Evolutionary conservation across 2,113 vertebrate species (phyloP).

Genomic region (Micronycteris hirsuta): DNA sequence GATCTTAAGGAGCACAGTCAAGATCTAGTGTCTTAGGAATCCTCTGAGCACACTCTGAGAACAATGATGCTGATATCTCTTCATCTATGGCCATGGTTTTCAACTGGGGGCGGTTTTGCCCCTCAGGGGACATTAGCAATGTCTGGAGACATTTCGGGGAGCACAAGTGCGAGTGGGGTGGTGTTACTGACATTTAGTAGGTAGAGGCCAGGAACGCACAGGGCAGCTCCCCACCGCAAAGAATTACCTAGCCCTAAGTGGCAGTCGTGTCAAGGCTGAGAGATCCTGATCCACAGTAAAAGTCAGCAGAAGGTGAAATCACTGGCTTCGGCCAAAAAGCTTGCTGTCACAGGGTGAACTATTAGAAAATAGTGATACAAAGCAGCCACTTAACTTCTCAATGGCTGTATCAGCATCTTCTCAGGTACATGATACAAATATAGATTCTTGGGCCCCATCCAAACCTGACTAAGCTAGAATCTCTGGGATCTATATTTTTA

Average conservation of each 20-base stretch:
- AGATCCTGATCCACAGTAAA: neutral
- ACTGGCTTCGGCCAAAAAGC: neutral
- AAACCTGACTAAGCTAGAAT: neutral
- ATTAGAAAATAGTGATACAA: neutral
- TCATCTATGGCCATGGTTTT: neutral
- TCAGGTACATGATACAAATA: neutral
- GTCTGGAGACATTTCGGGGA: neutral
- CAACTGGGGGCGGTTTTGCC: neutral
- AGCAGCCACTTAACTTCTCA: neutral
- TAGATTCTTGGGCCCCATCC: neutral
- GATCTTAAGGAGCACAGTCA: neutral
- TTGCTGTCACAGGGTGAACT: neutral
- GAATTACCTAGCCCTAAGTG: neutral
- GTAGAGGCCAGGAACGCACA: neutral
- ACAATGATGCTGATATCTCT: neutral
- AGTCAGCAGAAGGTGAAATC: neutral
- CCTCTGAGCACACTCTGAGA: neutral
- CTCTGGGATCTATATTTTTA: neutral
- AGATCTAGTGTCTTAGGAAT: neutral
- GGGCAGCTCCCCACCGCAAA: neutral
- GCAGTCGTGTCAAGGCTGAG: neutral
- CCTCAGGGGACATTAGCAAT: neutral
- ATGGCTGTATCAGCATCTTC: neutral
- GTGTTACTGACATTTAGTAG: neutral
- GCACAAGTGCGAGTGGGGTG: neutral